Percentiles rank a stretch among this genome's conserved stretches.
Evolutionary conservation across 2,797 vertebrate genomes (phyloP).

Genomic region (Rhyacichthys aspro): DNA sequence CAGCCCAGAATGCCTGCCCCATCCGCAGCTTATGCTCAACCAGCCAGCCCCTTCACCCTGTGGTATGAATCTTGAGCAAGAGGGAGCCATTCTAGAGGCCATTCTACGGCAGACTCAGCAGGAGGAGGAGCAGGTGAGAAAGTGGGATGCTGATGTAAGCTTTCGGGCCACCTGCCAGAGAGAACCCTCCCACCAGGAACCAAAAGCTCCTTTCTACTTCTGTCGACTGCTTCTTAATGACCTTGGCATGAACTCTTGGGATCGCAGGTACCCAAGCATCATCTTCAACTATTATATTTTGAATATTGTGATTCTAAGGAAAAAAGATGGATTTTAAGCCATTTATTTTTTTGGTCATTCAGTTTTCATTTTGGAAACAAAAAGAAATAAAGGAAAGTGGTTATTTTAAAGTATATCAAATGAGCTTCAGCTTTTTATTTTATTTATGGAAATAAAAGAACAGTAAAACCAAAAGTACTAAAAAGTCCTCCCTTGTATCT

Average conservation of each 20-base stretch:
- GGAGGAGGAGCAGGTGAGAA: slow-evolving; percentile 85
- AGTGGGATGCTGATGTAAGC: slow-evolving; percentile 73
- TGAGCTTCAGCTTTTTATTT: no score
- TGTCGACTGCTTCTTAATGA: slow-evolving; percentile 92
- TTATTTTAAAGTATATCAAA: no score
- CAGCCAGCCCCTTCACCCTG: slow-evolving; percentile 88
- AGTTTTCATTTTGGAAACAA: no score
- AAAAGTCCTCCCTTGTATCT: no score
- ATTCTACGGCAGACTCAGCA: slow-evolving; percentile 85
- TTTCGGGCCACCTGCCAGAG: slow-evolving; percentile 80
- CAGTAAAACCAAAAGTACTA: no score
- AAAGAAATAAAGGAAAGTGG: no score
- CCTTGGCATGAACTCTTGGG: slow-evolving; percentile 99
- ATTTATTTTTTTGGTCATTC: no score
- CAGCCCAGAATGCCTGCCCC: slow-evolving; percentile 93
- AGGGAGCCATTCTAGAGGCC: slow-evolving; percentile 84
- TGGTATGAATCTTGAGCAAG: slow-evolving; percentile 89
- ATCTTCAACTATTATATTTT: background rate
- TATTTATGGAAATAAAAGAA: no score
- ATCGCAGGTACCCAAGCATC: slow-evolving; percentile 87
- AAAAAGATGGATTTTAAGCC: background rate
- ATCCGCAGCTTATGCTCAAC: slow-evolving; percentile 86
- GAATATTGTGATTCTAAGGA: slow-evolving; percentile 4
- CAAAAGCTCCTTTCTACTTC: slow-evolving; percentile 93
- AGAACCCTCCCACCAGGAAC: slow-evolving; percentile 83